A percentile compares a stretch with the other conserved stretches of the same genome.
Evolutionary conservation across 2,113 vertebrate genomes (phyloP).

Genomic region (Notothenia coriiceps): DNA sequence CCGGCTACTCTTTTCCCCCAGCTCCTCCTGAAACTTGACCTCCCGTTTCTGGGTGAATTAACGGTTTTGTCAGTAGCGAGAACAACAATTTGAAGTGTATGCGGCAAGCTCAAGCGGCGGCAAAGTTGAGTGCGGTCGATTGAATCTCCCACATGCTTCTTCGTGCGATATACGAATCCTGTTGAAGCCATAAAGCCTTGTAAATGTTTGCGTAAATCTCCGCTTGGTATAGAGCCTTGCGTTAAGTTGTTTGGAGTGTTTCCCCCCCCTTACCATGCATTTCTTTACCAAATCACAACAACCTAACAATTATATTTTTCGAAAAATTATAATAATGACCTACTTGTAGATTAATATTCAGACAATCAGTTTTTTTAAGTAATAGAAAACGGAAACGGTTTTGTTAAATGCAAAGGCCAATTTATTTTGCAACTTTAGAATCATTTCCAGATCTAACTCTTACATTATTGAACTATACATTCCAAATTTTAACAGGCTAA

Average conservation of each 20-base stretch:
- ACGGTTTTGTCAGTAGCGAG: slow-evolving; percentile 77
- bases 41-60: slow-evolving; percentile 80
- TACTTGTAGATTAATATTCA: neutral
- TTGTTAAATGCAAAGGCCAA: neutral
- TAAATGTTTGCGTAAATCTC: slow-evolving; percentile 50
- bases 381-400: neutral
- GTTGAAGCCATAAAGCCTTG: slow-evolving; percentile 28
- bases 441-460: too few relatives aligned
- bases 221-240: slow-evolving; percentile 2
- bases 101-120: slow-evolving; percentile 68
- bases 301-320: neutral
- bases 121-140: slow-evolving; percentile 77
- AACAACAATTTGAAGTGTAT: slow-evolving; percentile 73
- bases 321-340: neutral
- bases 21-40: slow-evolving; percentile 74
- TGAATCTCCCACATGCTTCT: slow-evolving; percentile 67
- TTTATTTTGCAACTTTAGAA: neutral
- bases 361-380: neutral
- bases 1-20: slow-evolving; percentile 14
- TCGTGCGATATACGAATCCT: slow-evolving; percentile 45
- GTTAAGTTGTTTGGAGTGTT: neutral
- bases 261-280: neutral
- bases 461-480: neutral
- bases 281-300: neutral
- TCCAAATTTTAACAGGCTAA: neutral